Conservation (phyloP, 2,113 vertebrate genomes). For the Labeo catla region DNA sequence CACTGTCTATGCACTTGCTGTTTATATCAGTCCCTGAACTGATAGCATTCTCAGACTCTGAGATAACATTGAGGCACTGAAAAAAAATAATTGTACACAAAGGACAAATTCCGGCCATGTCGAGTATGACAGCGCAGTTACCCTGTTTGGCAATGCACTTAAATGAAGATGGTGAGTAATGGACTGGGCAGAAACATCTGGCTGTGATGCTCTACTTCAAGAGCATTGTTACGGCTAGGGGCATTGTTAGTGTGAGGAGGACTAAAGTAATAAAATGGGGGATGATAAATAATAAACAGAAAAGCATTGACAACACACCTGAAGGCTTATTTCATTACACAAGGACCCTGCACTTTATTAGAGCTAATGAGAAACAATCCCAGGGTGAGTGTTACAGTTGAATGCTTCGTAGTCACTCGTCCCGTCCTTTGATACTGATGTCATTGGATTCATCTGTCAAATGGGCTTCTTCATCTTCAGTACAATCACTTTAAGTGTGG, state of each 20-base stretch:
- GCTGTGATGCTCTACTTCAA: constrained; percentile 34
- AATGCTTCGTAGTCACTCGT: constrained; percentile 23
- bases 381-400: constrained; percentile 24
- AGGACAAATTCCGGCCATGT: neutral
- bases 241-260: constrained; percentile 44
- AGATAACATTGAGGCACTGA: constrained; percentile 11
- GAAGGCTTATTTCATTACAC: constrained; percentile 44
- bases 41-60: neutral
- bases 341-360: constrained; percentile 46
- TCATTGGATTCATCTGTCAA: constrained; percentile 33
- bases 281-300: constrained; percentile 39
- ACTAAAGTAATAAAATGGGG: constrained; percentile 47
- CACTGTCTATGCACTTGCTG: neutral
- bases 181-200: constrained; percentile 39
- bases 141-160: constrained; percentile 18
- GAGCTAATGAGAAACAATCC: constrained; percentile 38
- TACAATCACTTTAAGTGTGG: neutral
- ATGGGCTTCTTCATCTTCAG: constrained; percentile 28
- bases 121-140: neutral
- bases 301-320: constrained; percentile 50
- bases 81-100: constrained; percentile 21
- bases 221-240: constrained; percentile 41
- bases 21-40: neutral
- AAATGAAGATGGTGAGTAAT: constrained; percentile 41
- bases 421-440: constrained; percentile 31